phyloP scores from a whole-genome alignment of 2,888 invertebrate species.

The Eucera pruinosa region DNA sequence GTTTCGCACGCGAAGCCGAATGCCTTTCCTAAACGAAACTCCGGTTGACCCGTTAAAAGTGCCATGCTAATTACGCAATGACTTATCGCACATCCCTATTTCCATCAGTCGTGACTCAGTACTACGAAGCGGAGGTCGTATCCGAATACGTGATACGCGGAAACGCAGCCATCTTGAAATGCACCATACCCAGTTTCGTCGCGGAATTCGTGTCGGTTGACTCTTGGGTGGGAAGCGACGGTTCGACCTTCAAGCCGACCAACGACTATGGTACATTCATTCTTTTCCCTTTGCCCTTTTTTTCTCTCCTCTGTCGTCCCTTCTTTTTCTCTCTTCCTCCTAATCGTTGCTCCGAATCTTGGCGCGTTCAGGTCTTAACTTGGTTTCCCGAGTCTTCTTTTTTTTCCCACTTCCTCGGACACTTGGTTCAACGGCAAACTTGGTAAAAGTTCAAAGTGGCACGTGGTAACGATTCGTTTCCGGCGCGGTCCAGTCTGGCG shows the following conservation, averaged over 20 bases:
- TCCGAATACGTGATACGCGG: constrained; percentile 95
- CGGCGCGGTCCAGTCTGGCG: constrained; percentile 66
- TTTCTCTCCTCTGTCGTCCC: background rate
- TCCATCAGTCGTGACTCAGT: constrained; percentile 92
- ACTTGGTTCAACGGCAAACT: constrained; percentile 46
- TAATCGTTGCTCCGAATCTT: constrained; percentile 3
- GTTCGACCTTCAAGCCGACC: constrained; percentile 89
- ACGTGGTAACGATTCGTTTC: constrained; percentile 73
- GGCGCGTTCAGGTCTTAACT: too few species aligned
- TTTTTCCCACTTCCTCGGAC: constrained; percentile 29
- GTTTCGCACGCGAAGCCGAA: constrained; percentile 10
- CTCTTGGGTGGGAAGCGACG: constrained; percentile 90
- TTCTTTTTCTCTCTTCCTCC: background rate
- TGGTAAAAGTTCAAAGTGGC: constrained; percentile 70
- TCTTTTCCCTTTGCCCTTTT: background rate
- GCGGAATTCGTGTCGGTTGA: constrained; percentile 96
- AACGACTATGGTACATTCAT: constrained; percentile 88
- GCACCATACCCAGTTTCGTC: constrained; percentile 95
- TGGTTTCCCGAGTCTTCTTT: constrained; percentile 15
- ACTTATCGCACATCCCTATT: constrained; percentile 13
- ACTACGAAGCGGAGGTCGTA: constrained; percentile 95
- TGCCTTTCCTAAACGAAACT: background rate
- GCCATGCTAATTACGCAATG: constrained; percentile 21
- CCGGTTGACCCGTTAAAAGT: background rate
- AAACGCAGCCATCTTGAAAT: constrained; percentile 94